A percentile compares a stretch with the other conserved stretches of the same genome.
Evolutionary conservation across 2,888 invertebrate genomes (phyloP).

Genomic region (Polydesmus complanatus): DNA sequence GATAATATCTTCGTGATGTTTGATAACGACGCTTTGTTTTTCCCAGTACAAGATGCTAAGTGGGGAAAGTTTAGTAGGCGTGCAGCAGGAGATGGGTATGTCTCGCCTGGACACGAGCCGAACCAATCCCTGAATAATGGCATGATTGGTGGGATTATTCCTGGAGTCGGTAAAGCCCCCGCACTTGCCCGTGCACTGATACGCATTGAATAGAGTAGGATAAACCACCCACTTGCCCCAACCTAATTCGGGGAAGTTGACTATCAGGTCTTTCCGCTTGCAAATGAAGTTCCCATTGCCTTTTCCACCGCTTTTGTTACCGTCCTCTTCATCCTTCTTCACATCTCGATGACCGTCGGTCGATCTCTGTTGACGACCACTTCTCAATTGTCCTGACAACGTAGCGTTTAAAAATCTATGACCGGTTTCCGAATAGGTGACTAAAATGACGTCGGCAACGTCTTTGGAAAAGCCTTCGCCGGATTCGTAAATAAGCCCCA

Average conservation of each 20-base stretch:
- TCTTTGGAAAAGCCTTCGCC: not conserved
- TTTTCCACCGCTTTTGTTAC: not conserved
- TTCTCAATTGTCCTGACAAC: not conserved
- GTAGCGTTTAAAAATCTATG: not conserved
- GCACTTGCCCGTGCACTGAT: conserved; percentile 7
- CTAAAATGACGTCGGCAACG: conserved; percentile 11
- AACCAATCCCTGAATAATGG: conserved; percentile 11
- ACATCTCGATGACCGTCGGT: too few relatives aligned
- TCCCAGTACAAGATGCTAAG: conserved; percentile 11
- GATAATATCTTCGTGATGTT: conserved; percentile 14
- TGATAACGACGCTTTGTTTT: conserved; percentile 8
- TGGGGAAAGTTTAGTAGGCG: conserved; percentile 10
- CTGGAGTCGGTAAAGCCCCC: conserved; percentile 4
- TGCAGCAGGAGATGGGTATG: conserved; percentile 11
- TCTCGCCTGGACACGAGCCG: not conserved
- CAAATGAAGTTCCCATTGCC: not conserved
- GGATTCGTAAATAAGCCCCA: not conserved
- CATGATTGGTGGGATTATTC: conserved; percentile 10
- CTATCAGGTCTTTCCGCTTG: conserved; percentile 2
- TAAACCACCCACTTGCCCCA: conserved; percentile 14
- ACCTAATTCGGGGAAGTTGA: conserved; percentile 11
- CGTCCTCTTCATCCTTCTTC: not conserved
- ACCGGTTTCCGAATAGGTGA: conserved; percentile 11
- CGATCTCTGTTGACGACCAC: too few relatives aligned
- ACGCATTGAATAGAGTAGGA: conserved; percentile 10